These are phyloP conservation scores for Acronicta alni DNA, from an alignment of 2,888 invertebrate genomes.

Conservation along the genomic window DNA sequence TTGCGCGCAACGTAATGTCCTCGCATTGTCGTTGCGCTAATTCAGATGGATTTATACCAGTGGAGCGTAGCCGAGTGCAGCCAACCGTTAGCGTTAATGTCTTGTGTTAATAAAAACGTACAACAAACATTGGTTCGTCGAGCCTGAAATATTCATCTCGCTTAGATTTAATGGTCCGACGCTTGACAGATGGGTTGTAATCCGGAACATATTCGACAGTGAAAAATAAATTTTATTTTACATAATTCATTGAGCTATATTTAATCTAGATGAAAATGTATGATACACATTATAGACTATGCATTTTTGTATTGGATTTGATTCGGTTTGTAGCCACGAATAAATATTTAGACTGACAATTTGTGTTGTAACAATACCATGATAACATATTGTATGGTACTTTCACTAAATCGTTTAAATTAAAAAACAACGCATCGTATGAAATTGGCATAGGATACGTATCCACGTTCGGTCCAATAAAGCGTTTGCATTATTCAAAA, in stretches of 20 bases:
- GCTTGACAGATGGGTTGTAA: slow-evolving; percentile 78
- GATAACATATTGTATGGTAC: slow-evolving; percentile 32
- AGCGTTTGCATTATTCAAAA: slow-evolving; percentile 86
- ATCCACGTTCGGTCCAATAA: slow-evolving; percentile 76
- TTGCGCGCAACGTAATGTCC: slow-evolving; percentile 69
- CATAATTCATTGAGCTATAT: slow-evolving; percentile 61
- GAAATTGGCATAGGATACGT: slow-evolving; percentile 62
- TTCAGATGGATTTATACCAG: slow-evolving; percentile 77
- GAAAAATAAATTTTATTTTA: slow-evolving; percentile 62
- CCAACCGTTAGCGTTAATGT: slow-evolving; percentile 65
- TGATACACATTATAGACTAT: slow-evolving; percentile 10
- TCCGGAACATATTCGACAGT: slow-evolving; percentile 71
- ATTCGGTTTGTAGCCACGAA: slow-evolving; percentile 35
- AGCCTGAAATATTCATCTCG: slow-evolving; percentile 76
- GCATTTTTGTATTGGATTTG: slow-evolving; percentile 36
- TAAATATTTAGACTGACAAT: slow-evolving; percentile 34
- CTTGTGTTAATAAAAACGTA: slow-evolving; percentile 71
- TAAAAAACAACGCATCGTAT: slow-evolving; percentile 66
- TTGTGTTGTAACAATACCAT: slow-evolving; percentile 38
- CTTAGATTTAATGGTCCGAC: slow-evolving; percentile 81
- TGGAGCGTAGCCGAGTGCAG: slow-evolving; percentile 64
- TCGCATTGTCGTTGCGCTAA: slow-evolving; percentile 73
- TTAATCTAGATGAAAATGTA: slow-evolving; percentile 39
- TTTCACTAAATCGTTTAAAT: slow-evolving; percentile 52
- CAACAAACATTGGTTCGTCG: slow-evolving; percentile 63